Evolutionary conservation across 2,888 invertebrate genomes (phyloP).

Genomic region (Stegophylla sp.): DNA sequence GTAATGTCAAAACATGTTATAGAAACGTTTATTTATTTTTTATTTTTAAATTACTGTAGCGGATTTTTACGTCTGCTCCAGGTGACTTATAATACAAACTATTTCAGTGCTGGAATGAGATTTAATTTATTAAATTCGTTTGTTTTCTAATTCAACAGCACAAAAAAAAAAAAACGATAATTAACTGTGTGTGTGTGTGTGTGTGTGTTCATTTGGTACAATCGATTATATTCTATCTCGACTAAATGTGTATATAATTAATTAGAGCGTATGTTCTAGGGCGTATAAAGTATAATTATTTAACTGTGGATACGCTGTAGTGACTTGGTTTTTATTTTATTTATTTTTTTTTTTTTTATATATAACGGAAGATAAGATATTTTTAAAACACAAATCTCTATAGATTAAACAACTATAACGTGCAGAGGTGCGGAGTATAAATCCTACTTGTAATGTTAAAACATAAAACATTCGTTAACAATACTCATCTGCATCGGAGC

Average conservation of each 20-base stretch:
- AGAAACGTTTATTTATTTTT: neutral
- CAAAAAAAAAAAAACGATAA: neutral
- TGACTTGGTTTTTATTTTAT: slow-evolving; percentile 37
- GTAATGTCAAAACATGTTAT: neutral
- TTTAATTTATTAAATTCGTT: neutral
- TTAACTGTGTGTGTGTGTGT: too few relatives aligned
- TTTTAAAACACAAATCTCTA: slow-evolving; percentile 9
- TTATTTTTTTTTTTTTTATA: slow-evolving; percentile 6
- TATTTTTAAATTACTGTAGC: neutral
- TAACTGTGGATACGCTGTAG: slow-evolving; percentile 51
- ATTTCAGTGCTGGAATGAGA: neutral
- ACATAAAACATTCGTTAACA: too few relatives aligned
- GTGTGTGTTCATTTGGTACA: neutral
- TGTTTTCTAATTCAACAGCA: neutral
- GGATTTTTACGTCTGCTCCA: too few relatives aligned
- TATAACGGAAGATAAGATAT: slow-evolving; percentile 29
- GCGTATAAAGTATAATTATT: neutral
- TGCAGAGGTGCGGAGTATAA: too few relatives aligned
- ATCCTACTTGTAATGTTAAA: too few relatives aligned
- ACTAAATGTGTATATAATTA: slow-evolving; percentile 15
- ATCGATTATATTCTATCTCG: neutral
- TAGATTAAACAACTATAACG: neutral
- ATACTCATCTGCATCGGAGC: too few relatives aligned
- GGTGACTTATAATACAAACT: too few relatives aligned
- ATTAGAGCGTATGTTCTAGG: slow-evolving; percentile 45